Base-by-base conservation (phyloP, 2,797 vertebrate genomes). In the Neomorphus geoffroyi region DNA sequence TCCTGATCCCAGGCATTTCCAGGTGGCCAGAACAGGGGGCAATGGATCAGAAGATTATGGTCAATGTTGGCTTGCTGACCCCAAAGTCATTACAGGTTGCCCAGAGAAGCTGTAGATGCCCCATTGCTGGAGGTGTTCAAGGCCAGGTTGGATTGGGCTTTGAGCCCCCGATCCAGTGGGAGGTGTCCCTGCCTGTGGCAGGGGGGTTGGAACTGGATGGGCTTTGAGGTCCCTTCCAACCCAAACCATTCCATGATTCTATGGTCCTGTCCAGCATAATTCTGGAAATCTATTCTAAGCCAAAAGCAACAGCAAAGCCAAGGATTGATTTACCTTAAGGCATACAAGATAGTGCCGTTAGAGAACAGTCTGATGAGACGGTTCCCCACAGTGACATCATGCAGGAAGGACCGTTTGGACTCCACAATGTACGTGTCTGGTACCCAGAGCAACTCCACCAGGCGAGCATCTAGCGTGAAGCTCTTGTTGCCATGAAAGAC, bases 391-490 rank as follows among this genome's bases (percentile, higher is more conserved):
- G 98, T 98, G 86, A 98, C 96, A 0, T 98, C 98, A 0, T 98
- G 98, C 78, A 98, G 96, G 81, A 98, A 98, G 86, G 98, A 98
- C 62, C 77, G 97, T 81, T 98, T 98, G 7, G 98, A 98, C 61
- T 98, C 98, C 71, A 98, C 98, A 3, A 98, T 98, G 66, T 98
- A 98, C 0, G 98, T 98, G 91, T 98, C 98, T 1, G 98, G 98
- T 32, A 98, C 98, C 98, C 98, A 98, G 57, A 98, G 97, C 84
- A 98, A 50, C 51, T 98, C 97, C 64, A 98, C 98, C 0, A 98
- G 97, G 9, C 98, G 97, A 5, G 98, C 97, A 1, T 98, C 98
- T 75, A 98, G 86, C 0, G 98, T 98, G 94, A 98, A 98, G 88
- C 98, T 98, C 94, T 88, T 91, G 94, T 97, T 98, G 74, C 98